These are phyloP conservation scores for Cybosia mesomella DNA, from an alignment of 2,888 invertebrate species.

Conservation along the genomic window DNA sequence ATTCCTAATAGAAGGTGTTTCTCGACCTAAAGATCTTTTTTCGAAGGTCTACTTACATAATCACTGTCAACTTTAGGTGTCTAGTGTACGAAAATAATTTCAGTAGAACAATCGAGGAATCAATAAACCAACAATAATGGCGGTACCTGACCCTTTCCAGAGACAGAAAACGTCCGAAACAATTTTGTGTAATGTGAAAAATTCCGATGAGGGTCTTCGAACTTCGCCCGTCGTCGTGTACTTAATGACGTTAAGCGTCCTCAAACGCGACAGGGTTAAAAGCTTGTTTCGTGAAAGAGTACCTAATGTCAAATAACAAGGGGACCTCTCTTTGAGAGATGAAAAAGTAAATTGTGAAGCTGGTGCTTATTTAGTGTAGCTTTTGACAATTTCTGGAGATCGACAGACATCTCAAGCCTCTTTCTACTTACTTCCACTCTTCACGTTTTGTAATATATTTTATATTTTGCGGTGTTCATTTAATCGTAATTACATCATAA, in stretches of 20 bases:
- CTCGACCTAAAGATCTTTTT: conserved; percentile 43
- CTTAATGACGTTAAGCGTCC: conserved; percentile 57
- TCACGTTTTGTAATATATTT: conserved; percentile 32
- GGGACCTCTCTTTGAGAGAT: conserved; percentile 52
- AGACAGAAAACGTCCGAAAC: conserved; percentile 47
- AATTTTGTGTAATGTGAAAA: conserved; percentile 58
- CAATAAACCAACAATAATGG: conserved; percentile 43
- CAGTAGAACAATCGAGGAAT: conserved; percentile 24
- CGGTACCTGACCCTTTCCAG: conserved; percentile 33
- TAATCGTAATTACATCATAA: not conserved
- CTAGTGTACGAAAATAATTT: conserved; percentile 36
- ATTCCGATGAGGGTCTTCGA: conserved; percentile 53
- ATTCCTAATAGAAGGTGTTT: conserved; percentile 58
- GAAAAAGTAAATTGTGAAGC: conserved; percentile 63
- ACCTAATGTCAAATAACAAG: conserved; percentile 61
- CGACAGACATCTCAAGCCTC: conserved; percentile 20
- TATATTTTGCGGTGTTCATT: conserved; percentile 29
- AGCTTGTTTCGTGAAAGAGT: conserved; percentile 57
- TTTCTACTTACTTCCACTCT: conserved; percentile 6
- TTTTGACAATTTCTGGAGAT: conserved; percentile 53
- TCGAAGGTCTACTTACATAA: conserved; percentile 43
- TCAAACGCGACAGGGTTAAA: conserved; percentile 56
- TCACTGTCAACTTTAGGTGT: conserved; percentile 41
- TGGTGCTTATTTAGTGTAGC: conserved; percentile 46
- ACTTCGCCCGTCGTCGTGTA: conserved; percentile 48